Conservation (phyloP, 2,113 vertebrate species). For the Carassius carassius region DNA sequence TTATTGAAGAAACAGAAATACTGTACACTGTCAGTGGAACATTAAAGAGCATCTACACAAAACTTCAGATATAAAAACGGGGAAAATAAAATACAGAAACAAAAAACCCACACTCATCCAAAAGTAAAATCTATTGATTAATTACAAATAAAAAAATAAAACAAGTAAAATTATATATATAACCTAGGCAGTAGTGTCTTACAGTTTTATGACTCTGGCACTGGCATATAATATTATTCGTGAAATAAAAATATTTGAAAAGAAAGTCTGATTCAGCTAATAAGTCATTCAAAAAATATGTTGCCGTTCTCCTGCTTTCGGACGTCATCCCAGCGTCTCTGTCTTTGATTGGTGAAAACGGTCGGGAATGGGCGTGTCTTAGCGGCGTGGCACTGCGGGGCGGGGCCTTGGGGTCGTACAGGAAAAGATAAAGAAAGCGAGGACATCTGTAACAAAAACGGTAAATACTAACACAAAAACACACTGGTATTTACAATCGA, state of each 20-base stretch:
- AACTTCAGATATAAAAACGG: no score
- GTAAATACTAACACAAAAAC: slow-evolving; percentile 33
- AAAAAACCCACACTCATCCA: no score
- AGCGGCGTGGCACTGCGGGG: slow-evolving; percentile 38
- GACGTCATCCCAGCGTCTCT: background rate
- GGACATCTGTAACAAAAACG: slow-evolving; percentile 60
- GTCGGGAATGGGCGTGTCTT: slow-evolving; percentile 5
- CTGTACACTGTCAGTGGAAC: no score
- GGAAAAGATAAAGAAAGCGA: slow-evolving; percentile 74
- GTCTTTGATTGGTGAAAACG: slow-evolving; percentile 40
- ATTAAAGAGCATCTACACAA: no score
- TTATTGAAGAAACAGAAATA: no score
- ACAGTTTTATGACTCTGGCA: background rate
- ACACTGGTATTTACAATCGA: background rate
- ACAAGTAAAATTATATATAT: no score
- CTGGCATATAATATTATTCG: no score
- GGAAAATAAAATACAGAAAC: no score
- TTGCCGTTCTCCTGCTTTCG: background rate
- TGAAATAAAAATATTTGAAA: background rate
- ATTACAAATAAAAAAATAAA: no score
- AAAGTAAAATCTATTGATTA: no score
- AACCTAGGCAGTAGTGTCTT: no score
- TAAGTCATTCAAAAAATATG: background rate
- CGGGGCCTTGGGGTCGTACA: slow-evolving; percentile 61
- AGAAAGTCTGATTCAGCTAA: background rate